Conservation (phyloP, 2,797 vertebrate genomes). For the Manis pentadactyla region DNA sequence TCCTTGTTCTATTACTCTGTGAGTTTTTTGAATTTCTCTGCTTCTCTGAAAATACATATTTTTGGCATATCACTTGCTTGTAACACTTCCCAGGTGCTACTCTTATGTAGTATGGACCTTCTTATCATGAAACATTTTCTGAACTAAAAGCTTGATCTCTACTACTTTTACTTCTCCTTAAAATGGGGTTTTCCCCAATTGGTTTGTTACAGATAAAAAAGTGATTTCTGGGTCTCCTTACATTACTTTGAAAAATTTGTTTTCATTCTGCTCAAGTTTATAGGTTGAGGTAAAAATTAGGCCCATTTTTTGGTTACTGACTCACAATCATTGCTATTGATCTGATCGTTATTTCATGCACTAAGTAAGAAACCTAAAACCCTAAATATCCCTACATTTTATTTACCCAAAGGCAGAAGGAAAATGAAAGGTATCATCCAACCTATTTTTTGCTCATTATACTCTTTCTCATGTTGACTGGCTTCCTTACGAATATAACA, state of each 20-base stretch:
- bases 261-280: neutral
- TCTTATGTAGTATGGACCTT: neutral
- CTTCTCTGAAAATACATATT: neutral
- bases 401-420: constrained; percentile 30
- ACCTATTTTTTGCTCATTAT: constrained; percentile 17
- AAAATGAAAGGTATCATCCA: neutral
- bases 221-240: constrained; percentile 4
- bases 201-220: neutral
- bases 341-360: neutral
- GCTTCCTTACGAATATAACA: constrained; percentile 50
- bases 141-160: neutral
- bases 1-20: neutral
- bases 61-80: neutral
- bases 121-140: neutral
- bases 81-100: neutral
- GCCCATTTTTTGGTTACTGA: neutral
- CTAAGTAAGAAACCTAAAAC: neutral
- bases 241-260: neutral
- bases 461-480: constrained; percentile 55
- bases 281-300: neutral
- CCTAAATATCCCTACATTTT: neutral
- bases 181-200: neutral
- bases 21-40: neutral
- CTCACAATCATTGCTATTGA: neutral
- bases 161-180: neutral